Conservation (phyloP, 1,140 invertebrate genomes). For the Rhopalosiphum maidis region DNA sequence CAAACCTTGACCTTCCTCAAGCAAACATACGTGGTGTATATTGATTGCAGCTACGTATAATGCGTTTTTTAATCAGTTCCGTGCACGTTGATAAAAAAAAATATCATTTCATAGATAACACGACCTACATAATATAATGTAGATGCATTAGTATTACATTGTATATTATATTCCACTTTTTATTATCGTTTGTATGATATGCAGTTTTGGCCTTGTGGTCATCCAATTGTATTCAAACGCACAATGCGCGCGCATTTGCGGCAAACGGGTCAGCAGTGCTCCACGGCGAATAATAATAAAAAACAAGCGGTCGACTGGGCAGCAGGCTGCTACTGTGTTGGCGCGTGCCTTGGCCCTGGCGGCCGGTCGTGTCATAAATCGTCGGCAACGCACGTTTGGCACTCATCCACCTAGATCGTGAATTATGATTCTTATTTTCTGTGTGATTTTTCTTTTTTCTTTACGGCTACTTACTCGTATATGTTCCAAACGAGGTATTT, state of each 20-base stretch:
- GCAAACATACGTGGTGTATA: neutral
- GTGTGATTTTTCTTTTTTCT: neutral
- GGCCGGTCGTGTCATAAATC: slow-evolving; percentile 43
- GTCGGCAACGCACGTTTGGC: slow-evolving; percentile 45
- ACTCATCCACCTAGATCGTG: slow-evolving; percentile 39
- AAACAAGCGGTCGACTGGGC: slow-evolving; percentile 15
- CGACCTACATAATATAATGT: slow-evolving; percentile 36
- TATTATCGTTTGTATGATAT: neutral
- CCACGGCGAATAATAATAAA: slow-evolving; percentile 25
- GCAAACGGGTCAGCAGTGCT: slow-evolving; percentile 1
- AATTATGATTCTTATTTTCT: slow-evolving; percentile 45
- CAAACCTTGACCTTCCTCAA: slow-evolving; percentile 41
- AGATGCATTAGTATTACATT: no score
- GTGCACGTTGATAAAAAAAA: neutral
- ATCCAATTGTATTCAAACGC: neutral
- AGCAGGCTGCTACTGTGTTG: slow-evolving; percentile 12
- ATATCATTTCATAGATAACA: neutral
- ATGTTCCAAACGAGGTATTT: neutral
- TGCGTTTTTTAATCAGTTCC: neutral
- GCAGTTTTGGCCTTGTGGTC: slow-evolving; percentile 31
- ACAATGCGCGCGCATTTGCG: neutral
- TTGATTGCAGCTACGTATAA: neutral
- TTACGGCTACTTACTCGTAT: neutral
- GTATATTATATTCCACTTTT: no score
- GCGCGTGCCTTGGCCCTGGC: slow-evolving; percentile 47